phyloP scores from a whole-genome alignment of 2,888 invertebrate species.

The Creontiades dilutus region DNA sequence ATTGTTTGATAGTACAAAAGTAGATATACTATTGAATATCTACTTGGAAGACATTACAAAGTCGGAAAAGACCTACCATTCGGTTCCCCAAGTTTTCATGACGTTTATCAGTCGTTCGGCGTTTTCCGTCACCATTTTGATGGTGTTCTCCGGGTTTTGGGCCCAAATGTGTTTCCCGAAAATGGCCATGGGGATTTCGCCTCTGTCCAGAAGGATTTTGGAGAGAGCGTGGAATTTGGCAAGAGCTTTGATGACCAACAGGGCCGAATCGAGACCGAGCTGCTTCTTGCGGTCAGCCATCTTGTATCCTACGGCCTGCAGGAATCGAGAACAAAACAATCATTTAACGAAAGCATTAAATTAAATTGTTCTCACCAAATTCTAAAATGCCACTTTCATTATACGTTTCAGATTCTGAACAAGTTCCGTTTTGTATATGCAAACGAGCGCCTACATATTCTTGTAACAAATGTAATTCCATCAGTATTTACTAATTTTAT shows the following conservation, averaged over 20 bases:
- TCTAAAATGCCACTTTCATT: no score
- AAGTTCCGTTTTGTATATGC: no score
- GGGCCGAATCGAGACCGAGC: conserved; percentile 67
- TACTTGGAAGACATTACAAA: no score
- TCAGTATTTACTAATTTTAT: no score
- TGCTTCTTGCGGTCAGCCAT: conserved; percentile 65
- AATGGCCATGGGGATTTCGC: conserved; percentile 36
- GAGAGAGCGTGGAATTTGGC: conserved; percentile 72
- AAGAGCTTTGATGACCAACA: conserved; percentile 61
- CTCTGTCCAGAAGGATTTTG: conserved; percentile 45
- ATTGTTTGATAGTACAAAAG: no score
- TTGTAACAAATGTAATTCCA: no score
- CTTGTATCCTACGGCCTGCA: conserved; percentile 37
- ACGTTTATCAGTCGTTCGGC: not conserved
- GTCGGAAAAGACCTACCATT: conserved; percentile 26
- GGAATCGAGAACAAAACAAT: no score
- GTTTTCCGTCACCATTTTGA: not conserved
- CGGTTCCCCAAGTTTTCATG: conserved; percentile 41
- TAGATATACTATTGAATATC: no score
- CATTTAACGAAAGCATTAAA: no score
- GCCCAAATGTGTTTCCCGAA: conserved; percentile 19
- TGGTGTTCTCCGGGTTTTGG: not conserved
- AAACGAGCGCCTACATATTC: no score
- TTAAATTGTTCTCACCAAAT: no score
- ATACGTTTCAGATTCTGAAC: no score